phyloP scores from a whole-genome alignment of 2,888 invertebrate species.

The Drosophila quinaria region DNA sequence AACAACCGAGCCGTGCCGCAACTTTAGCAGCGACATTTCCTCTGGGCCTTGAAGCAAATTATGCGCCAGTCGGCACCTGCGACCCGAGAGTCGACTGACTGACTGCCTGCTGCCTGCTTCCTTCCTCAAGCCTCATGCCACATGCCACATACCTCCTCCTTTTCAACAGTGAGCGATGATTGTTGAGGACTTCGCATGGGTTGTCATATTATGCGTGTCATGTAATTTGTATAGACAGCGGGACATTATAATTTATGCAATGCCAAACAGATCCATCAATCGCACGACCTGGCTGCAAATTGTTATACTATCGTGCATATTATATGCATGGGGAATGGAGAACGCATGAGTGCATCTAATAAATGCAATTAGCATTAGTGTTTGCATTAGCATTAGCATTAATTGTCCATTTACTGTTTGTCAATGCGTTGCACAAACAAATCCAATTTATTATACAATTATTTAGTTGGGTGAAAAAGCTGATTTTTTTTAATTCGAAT shows the following conservation, averaged over 20 bases:
- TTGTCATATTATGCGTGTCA: conserved; percentile 66
- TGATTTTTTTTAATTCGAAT: conserved; percentile 40
- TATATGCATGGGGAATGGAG: neutral
- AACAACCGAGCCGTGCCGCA: conserved; percentile 54
- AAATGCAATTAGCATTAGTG: conserved; percentile 48
- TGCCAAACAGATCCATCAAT: conserved; percentile 65
- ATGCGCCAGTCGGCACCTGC: conserved; percentile 60
- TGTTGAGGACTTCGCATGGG: conserved; percentile 43
- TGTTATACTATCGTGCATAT: conserved; percentile 21
- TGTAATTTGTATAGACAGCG: conserved; percentile 64
- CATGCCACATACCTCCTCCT: neutral
- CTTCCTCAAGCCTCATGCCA: neutral
- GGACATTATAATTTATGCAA: conserved; percentile 61
- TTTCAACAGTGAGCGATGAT: conserved; percentile 59
- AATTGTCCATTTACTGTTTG: conserved; percentile 9
- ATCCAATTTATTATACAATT: conserved; percentile 9
- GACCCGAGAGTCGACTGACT: neutral
- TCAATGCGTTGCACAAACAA: conserved; percentile 1
- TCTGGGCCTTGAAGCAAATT: conserved; percentile 67
- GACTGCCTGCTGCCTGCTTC: neutral
- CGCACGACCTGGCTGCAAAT: conserved; percentile 30
- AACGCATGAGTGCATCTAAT: conserved; percentile 32
- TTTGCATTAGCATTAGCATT: conserved; percentile 20
- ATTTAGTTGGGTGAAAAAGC: conserved; percentile 1
- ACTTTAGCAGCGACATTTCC: conserved; percentile 71